These are phyloP conservation scores for Gastrophryne carolinensis DNA, from an alignment of 2,797 vertebrate genomes.

Conservation along the genomic window DNA sequence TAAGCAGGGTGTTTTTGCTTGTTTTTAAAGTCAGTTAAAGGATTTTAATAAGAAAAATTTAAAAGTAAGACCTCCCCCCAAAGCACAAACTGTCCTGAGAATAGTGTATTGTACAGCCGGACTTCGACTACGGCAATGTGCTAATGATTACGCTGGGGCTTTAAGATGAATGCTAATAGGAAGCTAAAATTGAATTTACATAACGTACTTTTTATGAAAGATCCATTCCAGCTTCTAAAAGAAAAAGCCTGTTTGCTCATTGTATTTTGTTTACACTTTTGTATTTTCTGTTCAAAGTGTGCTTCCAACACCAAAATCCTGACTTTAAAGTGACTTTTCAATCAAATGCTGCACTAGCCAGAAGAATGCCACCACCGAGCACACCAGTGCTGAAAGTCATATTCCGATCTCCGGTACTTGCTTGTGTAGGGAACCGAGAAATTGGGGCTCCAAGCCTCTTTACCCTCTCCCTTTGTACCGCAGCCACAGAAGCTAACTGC, in stretches of 20 bases:
- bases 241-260: not conserved
- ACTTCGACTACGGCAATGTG: not conserved
- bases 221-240: not conserved
- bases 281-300: not conserved
- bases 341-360: no score
- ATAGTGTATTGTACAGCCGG: not conserved
- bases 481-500: no score
- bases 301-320: no score
- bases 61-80: not conserved
- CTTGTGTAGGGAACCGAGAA: no score
- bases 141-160: not conserved
- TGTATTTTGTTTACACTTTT: not conserved
- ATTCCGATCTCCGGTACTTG: no score
- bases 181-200: not conserved
- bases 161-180: not conserved
- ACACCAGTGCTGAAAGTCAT: no score
- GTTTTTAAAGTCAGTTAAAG: constrained; percentile 14
- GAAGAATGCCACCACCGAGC: no score
- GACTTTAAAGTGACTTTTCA: no score
- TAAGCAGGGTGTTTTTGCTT: not conserved
- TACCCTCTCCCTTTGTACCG: no score
- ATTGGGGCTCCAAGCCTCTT: no score
- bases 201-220: not conserved
- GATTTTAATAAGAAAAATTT: constrained; percentile 9
- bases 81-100: not conserved